phyloP scores from a whole-genome alignment of 1,140 invertebrate genomes.

The Adelges cooleyi region DNA sequence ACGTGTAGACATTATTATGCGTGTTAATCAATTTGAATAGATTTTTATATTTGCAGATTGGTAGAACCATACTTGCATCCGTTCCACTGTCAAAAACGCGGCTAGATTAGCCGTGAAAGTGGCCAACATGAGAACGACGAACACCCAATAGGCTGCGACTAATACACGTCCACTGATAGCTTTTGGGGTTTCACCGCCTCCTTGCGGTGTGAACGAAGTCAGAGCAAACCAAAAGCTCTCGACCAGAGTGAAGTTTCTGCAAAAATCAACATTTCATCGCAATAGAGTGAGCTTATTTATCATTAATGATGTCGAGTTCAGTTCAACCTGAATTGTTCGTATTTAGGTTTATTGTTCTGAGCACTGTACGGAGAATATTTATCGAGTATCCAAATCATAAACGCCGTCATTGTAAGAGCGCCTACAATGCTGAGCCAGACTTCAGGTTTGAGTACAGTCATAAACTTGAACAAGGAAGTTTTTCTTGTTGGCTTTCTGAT shows the following conservation, averaged over 20 bases:
- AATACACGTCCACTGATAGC: constrained; percentile 69
- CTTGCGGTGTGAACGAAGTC: constrained; percentile 83
- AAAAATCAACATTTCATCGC: no score
- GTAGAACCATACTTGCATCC: constrained; percentile 86
- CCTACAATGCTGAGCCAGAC: constrained; percentile 81
- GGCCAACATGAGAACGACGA: constrained; percentile 82
- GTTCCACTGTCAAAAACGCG: constrained; percentile 89
- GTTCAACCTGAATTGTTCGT: constrained; percentile 52
- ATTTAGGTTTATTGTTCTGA: constrained; percentile 57
- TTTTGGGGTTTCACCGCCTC: constrained; percentile 75
- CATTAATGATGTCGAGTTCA: no score
- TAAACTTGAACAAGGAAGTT: constrained; percentile 82
- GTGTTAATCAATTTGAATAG: not conserved
- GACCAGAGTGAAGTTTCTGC: constrained; percentile 69
- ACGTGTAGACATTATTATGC: not conserved
- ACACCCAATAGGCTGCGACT: constrained; percentile 85
- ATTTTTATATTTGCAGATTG: not conserved
- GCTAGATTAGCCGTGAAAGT: constrained; percentile 96
- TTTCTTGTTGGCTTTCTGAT: constrained; percentile 70
- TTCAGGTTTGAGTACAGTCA: constrained; percentile 74
- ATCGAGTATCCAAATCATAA: constrained; percentile 80
- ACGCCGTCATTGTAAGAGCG: constrained; percentile 64
- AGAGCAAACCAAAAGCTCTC: constrained; percentile 90
- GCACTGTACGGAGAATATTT: constrained; percentile 82
- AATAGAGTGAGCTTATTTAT: no score